Conservation (phyloP, 2,797 vertebrate species). For the Vespertilio murinus region DNA sequence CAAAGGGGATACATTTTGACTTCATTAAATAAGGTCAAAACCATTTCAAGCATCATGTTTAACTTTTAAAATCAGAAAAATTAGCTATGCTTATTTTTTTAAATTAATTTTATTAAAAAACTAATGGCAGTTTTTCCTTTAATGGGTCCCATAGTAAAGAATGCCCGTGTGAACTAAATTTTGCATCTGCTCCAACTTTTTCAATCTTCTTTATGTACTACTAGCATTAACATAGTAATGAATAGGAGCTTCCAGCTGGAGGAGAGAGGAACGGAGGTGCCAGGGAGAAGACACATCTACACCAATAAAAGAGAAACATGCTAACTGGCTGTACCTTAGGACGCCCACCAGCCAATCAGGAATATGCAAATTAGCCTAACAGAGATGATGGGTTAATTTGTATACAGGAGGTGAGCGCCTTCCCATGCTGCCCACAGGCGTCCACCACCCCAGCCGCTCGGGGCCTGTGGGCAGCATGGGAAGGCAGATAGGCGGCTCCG, state of each 20-base stretch:
- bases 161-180: background rate
- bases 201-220: background rate
- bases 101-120: background rate
- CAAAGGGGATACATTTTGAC: slow-evolving; percentile 18
- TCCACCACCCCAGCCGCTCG: no score
- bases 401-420: no score
- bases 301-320: no score
- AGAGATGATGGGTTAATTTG: no score
- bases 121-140: background rate
- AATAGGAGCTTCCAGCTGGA: background rate
- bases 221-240: background rate
- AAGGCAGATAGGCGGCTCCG: no score
- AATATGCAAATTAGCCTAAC: no score
- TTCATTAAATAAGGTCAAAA: slow-evolving; percentile 44
- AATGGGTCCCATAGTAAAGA: background rate
- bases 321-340: no score
- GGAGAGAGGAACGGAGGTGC: background rate
- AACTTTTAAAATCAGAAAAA: background rate
- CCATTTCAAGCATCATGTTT: slow-evolving; percentile 27
- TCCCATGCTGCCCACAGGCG: no score
- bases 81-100: background rate
- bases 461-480: no score
- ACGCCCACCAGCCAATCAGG: no score
- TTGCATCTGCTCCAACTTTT: slow-evolving; percentile 1
- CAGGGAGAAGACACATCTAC: background rate